Percentiles rank a stretch among this genome's conserved stretches.
These are phyloP conservation scores for Lophura nycthemera DNA, from an alignment of 2,113 vertebrate species.

Conservation along the genomic window DNA sequence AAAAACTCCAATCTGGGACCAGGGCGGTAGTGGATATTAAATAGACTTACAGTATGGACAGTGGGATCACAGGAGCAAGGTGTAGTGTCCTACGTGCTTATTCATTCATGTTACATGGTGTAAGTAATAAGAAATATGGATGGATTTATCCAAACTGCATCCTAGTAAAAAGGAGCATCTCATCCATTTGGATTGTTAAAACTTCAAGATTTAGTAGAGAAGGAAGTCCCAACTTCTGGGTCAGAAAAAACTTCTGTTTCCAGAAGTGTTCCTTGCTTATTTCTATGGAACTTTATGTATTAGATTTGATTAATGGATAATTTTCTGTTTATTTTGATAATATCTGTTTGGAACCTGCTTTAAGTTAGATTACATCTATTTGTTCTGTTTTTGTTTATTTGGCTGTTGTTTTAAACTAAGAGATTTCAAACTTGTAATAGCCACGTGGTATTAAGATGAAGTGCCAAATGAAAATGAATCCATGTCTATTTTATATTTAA, in stretches of 20 bases:
- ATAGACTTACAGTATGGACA: not conserved
- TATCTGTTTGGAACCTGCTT: not conserved
- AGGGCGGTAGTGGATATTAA: fast-evolving
- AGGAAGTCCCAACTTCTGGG: not conserved
- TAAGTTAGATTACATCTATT: not conserved
- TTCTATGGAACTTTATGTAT: not conserved
- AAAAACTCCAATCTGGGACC: not conserved
- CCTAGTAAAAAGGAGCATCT: not conserved
- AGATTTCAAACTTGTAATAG: not conserved
- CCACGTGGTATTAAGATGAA: not conserved
- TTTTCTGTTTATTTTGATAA: not conserved
- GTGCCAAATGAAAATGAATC: not conserved
- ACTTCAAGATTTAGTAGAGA: not conserved
- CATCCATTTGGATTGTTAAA: not conserved
- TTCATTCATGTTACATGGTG: not conserved
- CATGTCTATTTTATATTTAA: not conserved
- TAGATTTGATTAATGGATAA: not conserved
- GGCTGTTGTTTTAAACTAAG: not conserved
- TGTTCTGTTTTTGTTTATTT: not conserved
- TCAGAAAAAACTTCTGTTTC: not conserved
- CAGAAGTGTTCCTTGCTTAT: not conserved
- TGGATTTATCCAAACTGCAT: not conserved
- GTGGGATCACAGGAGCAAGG: not conserved
- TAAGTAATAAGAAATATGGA: not conserved
- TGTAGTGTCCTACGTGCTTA: not conserved